Evolutionary conservation across 2,113 vertebrate species (phyloP).

Genomic region (Nicator chloris): DNA sequence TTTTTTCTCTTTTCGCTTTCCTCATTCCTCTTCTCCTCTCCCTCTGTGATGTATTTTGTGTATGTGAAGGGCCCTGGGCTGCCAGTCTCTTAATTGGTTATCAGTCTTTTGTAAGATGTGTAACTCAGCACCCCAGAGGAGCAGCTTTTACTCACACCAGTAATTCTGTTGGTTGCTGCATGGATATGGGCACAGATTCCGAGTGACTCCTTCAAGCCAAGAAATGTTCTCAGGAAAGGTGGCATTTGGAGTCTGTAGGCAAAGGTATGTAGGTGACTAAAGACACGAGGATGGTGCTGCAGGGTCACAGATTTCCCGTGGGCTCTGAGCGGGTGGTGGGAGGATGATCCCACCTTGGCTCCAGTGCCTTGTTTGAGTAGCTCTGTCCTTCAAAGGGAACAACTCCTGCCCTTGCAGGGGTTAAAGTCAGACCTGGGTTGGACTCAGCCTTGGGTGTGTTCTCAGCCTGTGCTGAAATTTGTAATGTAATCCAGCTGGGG

Average conservation of each 20-base stretch:
- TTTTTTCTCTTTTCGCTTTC: neutral
- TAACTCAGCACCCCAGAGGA: neutral
- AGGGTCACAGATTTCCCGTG: fast-evolving
- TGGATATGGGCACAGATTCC: neutral
- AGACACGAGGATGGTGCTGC: neutral
- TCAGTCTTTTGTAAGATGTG: neutral
- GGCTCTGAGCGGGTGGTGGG: neutral
- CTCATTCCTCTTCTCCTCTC: neutral
- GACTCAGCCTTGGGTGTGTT: fast-evolving
- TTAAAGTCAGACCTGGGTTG: neutral
- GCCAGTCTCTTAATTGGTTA: neutral
- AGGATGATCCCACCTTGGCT: neutral
- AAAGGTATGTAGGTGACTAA: neutral
- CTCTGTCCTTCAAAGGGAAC: neutral
- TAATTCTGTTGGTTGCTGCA: neutral
- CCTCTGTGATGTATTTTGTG: neutral
- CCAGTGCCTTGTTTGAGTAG: fast-evolving
- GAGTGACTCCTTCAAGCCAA: neutral
- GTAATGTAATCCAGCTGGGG: neutral
- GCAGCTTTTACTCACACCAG: neutral
- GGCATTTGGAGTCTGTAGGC: neutral
- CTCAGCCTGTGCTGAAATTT: neutral
- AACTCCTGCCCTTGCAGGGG: neutral
- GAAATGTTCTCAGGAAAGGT: neutral
- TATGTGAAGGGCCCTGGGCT: neutral